These are phyloP conservation scores for Loripinus fragilis DNA, from an alignment of 2,888 invertebrate genomes.

Conservation along the genomic window DNA sequence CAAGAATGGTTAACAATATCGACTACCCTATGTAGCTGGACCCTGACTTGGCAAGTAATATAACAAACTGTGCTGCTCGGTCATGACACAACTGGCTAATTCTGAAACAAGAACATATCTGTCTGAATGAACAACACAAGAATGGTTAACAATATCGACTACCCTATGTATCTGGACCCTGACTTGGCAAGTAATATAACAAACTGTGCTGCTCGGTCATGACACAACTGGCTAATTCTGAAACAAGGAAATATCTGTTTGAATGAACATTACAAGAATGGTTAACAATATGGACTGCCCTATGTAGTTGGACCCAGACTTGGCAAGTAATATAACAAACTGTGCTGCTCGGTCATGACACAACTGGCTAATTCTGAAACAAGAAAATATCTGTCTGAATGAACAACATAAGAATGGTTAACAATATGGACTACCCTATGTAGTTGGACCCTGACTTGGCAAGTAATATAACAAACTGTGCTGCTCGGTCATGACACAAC, in stretches of 20 bases:
- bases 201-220: conserved; percentile 95
- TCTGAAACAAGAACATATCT: conserved; percentile 85
- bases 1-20: too few relatives aligned
- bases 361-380: conserved; percentile 89
- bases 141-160: too few relatives aligned
- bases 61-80: conserved; percentile 93
- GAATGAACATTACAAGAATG: too few relatives aligned
- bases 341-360: conserved; percentile 95
- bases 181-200: conserved; percentile 90
- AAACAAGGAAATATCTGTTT: conserved; percentile 60
- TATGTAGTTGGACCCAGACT: conserved; percentile 83
- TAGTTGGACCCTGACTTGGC: conserved; percentile 85
- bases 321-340: conserved; percentile 93
- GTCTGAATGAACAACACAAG: too few relatives aligned
- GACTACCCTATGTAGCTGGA: conserved; percentile 84
- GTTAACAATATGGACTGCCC: too few relatives aligned
- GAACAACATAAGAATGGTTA: too few relatives aligned
- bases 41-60: conserved; percentile 88
- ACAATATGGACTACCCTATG: too few relatives aligned
- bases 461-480: conserved; percentile 93
- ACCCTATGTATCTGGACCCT: conserved; percentile 83
- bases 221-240: conserved; percentile 92
- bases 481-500: conserved; percentile 94
- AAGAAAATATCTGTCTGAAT: too few relatives aligned
- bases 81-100: conserved; percentile 93